Evolutionary conservation across 2,113 vertebrate genomes (phyloP).

Genomic region (Platanista minor): DNA sequence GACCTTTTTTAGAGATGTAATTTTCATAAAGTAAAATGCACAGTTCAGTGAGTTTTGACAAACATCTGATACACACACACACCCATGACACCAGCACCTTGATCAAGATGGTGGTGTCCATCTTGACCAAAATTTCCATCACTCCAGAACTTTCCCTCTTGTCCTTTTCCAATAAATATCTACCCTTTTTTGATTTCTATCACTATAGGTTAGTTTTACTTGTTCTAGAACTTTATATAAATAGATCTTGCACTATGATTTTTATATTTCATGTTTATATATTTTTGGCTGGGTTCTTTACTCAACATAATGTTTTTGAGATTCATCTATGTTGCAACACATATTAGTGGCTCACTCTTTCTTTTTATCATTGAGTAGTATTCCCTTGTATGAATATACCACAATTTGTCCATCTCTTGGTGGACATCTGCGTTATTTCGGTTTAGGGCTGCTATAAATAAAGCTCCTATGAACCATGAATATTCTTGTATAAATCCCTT

Average conservation of each 20-base stretch:
- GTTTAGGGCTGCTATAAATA: not conserved
- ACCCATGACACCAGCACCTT: not conserved
- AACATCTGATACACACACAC: not conserved
- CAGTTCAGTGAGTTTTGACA: not conserved
- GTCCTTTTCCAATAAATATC: not conserved
- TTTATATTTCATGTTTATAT: not conserved
- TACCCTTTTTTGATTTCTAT: not conserved
- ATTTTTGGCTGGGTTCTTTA: not conserved
- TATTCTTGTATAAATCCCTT: not conserved
- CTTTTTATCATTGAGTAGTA: not conserved
- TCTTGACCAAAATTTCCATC: not conserved
- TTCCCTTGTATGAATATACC: not conserved
- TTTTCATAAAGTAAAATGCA: not conserved
- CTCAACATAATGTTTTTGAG: not conserved
- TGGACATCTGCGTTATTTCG: not conserved
- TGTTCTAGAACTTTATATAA: not conserved
- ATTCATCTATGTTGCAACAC: not conserved
- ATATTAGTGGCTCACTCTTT: not conserved
- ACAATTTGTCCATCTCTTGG: not conserved
- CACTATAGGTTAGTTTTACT: not conserved
- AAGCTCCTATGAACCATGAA: not conserved
- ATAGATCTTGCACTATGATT: not conserved
- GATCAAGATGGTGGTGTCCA: not conserved
- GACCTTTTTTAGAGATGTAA: not conserved
- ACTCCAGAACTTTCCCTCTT: not conserved